A percentile compares a stretch with the other conserved stretches of the same genome.
Evolutionary conservation across 2,113 vertebrate genomes (phyloP).

Genomic region (Opisthocomus hoazin): DNA sequence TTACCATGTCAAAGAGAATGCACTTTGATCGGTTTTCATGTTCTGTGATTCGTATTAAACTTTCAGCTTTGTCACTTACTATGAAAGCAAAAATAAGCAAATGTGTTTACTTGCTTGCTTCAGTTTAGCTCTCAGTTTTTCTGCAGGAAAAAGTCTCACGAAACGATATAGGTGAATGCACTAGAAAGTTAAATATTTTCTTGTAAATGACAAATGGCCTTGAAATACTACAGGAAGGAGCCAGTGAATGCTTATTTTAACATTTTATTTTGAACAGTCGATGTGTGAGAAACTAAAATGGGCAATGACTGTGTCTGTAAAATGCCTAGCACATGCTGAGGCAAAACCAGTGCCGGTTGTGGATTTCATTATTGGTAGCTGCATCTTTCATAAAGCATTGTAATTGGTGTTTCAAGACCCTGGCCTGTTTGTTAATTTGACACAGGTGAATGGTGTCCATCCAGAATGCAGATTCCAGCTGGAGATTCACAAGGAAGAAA

Average conservation of each 20-base stretch:
- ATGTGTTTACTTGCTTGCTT: neutral
- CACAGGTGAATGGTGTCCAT: constrained; percentile 72
- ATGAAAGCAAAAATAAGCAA: neutral
- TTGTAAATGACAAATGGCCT: neutral
- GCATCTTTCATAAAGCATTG: neutral
- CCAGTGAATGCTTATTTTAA: neutral
- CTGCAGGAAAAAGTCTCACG: neutral
- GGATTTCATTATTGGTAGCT: neutral
- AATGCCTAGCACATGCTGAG: neutral
- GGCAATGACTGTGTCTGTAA: neutral
- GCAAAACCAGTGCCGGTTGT: neutral
- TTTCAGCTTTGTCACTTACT: neutral
- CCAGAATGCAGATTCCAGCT: constrained; percentile 75
- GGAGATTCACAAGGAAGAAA: constrained; percentile 76
- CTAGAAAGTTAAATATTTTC: neutral
- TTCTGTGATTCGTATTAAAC: neutral
- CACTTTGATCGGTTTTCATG: neutral
- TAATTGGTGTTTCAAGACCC: neutral
- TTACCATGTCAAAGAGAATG: neutral
- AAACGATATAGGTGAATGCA: neutral
- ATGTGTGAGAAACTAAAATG: neutral
- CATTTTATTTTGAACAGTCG: neutral
- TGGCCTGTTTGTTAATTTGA: neutral
- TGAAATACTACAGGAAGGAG: neutral
- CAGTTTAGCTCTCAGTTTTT: neutral